A percentile compares a stretch with the other conserved stretches of the same genome.
These are phyloP conservation scores for Agonopterix alstromeriana DNA, from an alignment of 2,888 invertebrate species.

Conservation along the genomic window DNA sequence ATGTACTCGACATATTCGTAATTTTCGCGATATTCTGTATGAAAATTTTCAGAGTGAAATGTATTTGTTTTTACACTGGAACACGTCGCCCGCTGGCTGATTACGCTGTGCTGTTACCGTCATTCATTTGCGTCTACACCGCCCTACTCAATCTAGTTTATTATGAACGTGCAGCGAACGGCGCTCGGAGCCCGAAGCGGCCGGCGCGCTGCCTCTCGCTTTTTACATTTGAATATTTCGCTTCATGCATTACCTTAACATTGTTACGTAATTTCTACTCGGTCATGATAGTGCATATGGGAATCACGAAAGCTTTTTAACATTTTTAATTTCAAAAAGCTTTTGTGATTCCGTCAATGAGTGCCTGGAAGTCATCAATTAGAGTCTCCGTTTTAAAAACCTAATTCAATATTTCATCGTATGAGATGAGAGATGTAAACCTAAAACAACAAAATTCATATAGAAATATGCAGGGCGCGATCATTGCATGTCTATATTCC, in stretches of 20 bases:
- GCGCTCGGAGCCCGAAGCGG: slow-evolving; percentile 19
- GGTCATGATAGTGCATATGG: too few species aligned
- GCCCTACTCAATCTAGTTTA: slow-evolving; percentile 71
- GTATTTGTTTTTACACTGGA: slow-evolving; percentile 58
- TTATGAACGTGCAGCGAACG: slow-evolving; percentile 58
- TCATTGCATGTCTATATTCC: too few species aligned
- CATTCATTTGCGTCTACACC: slow-evolving; percentile 67
- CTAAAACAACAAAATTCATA: too few species aligned
- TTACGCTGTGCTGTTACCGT: slow-evolving; percentile 60
- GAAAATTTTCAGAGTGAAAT: slow-evolving; percentile 36
- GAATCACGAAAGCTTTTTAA: slow-evolving; percentile 11
- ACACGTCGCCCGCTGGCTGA: slow-evolving; percentile 57
- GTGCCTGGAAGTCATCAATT: too few species aligned
- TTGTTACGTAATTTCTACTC: slow-evolving; percentile 28
- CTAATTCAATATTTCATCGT: too few species aligned
- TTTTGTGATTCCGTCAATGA: too few species aligned
- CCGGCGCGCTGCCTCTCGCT: slow-evolving; percentile 41
- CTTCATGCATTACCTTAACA: slow-evolving; percentile 41
- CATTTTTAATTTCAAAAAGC: not conserved
- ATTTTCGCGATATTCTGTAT: slow-evolving; percentile 20
- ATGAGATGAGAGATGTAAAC: too few species aligned
- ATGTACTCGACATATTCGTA: too few species aligned
- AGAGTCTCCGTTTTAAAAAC: too few species aligned
- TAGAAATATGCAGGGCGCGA: too few species aligned
- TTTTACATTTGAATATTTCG: slow-evolving; percentile 62